Base-by-base conservation (phyloP, 2,888 invertebrate genomes). In the Galerucella calmariensis region DNA sequence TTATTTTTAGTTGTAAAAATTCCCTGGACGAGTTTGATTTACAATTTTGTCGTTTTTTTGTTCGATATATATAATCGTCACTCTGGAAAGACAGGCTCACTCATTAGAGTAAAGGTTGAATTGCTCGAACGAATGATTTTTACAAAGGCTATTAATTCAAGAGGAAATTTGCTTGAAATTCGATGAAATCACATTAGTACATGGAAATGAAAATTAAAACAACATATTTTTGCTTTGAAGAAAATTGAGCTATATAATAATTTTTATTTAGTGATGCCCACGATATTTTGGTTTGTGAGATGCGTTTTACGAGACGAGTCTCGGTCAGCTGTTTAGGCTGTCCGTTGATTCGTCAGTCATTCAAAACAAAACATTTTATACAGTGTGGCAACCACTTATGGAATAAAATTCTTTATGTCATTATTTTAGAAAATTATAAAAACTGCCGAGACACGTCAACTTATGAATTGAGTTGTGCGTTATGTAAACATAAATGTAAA, bases 1-100 rank as follows among this genome's bases (percentile, higher is more conserved):
- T 78, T 78, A 78, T 78, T 76, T 76, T 72, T 78, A 78, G 78
- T 71, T 72, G 72, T 73, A 76, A 76, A 75, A 73, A 75, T 75
- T 71, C 75, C 68, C 73, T 69, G 74, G 73, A 65, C 71, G 71
- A 73, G 69, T 76, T 75, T 71, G 66, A 75, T 76, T 68, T 63
- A 44, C 56, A 53, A 61, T 63, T 73, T 75, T 75, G 73, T n/a
- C n/a, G 56, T 71, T 16, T 46, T 46, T 16, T 46, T 46, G 16
- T 66, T 59, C 46, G 16, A 61, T 27, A 48, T 44, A 41, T 41
- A n/a, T 67, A 27, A 9, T 56, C 56, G 10, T 56, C 9, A 10
- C n/a, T 16, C 8, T 56, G 16, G 56, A 56, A 53, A 53, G 53
- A n/a, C n/a, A 2, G n/a, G n/a, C 51, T 51, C 4, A 11, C 46